phyloP scores from a whole-genome alignment of 1,140 invertebrate genomes.

The Cardiocondyla obscurior region DNA sequence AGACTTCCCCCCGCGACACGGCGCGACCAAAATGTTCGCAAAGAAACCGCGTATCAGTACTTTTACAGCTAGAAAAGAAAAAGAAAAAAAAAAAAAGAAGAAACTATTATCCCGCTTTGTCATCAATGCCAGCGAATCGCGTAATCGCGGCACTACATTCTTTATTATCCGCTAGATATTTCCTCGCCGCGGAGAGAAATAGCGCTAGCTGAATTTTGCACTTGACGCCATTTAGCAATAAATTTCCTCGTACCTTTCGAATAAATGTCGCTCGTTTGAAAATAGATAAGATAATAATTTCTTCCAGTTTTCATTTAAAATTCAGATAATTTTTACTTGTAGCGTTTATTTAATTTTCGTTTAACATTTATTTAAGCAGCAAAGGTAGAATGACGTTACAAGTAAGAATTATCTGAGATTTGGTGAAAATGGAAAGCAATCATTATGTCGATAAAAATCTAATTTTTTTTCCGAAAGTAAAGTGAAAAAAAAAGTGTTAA shows the following conservation, averaged over 20 bases:
- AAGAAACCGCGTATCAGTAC: constrained; percentile 1
- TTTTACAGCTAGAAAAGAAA: constrained; percentile 57
- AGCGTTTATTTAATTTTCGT: no score
- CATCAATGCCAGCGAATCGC: not conserved
- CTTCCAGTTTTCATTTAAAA: no score
- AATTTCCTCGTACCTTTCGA: not conserved
- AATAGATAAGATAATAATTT: not conserved
- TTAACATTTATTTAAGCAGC: no score
- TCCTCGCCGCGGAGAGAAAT: not conserved
- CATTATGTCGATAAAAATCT: not conserved
- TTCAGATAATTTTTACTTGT: no score
- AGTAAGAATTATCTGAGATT: no score
- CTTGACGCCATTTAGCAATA: not conserved
- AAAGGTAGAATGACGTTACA: no score
- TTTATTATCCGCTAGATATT: constrained; percentile 28
- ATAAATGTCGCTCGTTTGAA: not conserved
- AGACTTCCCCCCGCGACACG: constrained; percentile 21
- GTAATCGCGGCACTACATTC: constrained; percentile 6
- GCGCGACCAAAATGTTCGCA: constrained; percentile 22
- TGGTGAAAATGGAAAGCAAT: no score
- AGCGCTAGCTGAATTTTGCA: not conserved
- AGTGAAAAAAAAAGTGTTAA: not conserved
- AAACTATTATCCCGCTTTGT: constrained; percentile 50
- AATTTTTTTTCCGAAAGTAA: constrained; percentile 13
- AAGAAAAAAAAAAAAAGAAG: no score